These are phyloP conservation scores for Thelaira solivaga DNA, from an alignment of 2,888 invertebrate genomes.

Conservation along the genomic window DNA sequence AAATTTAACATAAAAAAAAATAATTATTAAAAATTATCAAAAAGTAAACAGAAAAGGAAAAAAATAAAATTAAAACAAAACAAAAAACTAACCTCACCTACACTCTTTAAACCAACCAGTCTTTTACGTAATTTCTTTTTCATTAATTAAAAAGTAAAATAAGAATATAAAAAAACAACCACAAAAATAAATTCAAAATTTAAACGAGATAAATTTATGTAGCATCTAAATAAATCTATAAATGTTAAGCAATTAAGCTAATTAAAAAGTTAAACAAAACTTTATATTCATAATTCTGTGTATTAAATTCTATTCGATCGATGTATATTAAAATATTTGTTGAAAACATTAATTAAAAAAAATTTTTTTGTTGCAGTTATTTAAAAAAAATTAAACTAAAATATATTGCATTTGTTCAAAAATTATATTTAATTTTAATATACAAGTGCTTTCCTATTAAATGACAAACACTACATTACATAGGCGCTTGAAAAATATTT, in stretches of 20 bases:
- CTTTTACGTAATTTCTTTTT: conserved; percentile 3
- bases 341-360: background rate
- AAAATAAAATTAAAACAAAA: background rate
- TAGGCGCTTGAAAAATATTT: too few relatives aligned
- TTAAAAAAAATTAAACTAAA: too few relatives aligned
- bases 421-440: too few relatives aligned
- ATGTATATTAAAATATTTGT: conserved; percentile 32
- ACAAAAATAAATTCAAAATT: conserved; percentile 17
- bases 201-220: conserved; percentile 37
- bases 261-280: background rate
- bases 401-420: too few relatives aligned
- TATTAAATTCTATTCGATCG: conserved; percentile 19
- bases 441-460: too few relatives aligned
- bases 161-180: background rate
- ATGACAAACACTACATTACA: too few relatives aligned
- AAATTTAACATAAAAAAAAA: conserved; percentile 6
- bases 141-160: background rate
- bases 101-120: background rate
- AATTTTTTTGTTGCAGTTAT: background rate
- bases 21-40: background rate
- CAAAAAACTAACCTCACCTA: conserved; percentile 34
- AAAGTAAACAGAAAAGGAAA: background rate
- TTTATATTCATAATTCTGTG: conserved; percentile 1
- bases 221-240: conserved; percentile 39
- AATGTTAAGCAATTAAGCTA: conserved; percentile 12